Conservation (phyloP, 2,797 vertebrate genomes). For the Knipowitschia caucasica region DNA sequence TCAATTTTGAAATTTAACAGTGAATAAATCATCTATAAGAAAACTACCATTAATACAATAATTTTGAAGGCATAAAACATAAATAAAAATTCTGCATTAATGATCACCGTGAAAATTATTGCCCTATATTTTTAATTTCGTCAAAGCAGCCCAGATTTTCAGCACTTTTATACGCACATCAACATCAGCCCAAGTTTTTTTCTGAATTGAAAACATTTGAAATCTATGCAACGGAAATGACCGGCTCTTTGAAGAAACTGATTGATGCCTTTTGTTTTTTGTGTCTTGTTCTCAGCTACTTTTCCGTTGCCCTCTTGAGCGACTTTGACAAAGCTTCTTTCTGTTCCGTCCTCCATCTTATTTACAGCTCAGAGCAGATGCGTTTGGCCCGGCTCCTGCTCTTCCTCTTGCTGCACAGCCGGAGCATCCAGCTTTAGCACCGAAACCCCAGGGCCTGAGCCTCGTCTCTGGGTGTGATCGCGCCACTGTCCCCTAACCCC, state of each 20-base stretch:
- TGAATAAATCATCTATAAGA: too few species aligned
- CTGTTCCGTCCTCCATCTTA: constrained; percentile 38
- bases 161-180: too few species aligned
- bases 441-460: constrained; percentile 54
- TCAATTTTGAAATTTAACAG: too few species aligned
- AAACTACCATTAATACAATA: too few species aligned
- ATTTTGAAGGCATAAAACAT: too few species aligned
- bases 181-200: too few species aligned
- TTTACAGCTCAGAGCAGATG: constrained; percentile 53
- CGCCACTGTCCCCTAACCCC: constrained; percentile 61
- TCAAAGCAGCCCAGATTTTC: too few species aligned
- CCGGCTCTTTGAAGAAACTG: background rate
- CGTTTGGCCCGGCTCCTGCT: constrained; percentile 14
- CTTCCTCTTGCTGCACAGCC: constrained; percentile 29
- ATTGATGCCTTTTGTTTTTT: background rate
- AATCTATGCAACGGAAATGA: too few species aligned
- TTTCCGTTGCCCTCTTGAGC: background rate
- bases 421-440: constrained; percentile 46
- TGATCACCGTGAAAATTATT: too few species aligned
- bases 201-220: too few species aligned
- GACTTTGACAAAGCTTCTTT: constrained; percentile 21
- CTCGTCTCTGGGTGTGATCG: constrained; percentile 60
- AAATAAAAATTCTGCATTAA: too few species aligned
- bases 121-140: too few species aligned
- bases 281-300: background rate